phyloP scores from a whole-genome alignment of 2,888 invertebrate species.

The Amiota mariae region DNA sequence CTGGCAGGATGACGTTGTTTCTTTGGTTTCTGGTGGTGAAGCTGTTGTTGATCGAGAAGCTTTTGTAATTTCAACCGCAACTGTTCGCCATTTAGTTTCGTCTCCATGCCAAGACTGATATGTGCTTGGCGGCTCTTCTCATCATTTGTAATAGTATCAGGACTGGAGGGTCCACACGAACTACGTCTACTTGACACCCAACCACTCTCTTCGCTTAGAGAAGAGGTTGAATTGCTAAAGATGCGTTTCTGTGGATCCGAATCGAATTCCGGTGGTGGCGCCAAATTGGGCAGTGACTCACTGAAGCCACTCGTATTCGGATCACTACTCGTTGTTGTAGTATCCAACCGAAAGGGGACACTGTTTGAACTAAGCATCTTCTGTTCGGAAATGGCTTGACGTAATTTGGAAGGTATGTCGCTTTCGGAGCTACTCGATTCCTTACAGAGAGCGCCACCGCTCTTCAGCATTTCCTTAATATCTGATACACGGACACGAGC shows the following conservation, averaged over 20 bases:
- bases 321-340: slow-evolving; percentile 68
- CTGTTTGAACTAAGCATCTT: slow-evolving; percentile 76
- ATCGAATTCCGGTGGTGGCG: slow-evolving; percentile 79
- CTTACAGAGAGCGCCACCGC: slow-evolving; percentile 64
- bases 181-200: slow-evolving; percentile 88
- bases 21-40: slow-evolving; percentile 62
- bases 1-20: slow-evolving; percentile 54
- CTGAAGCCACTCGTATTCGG: slow-evolving; percentile 76
- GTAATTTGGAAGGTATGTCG: slow-evolving; percentile 75
- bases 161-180: slow-evolving; percentile 78
- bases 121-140: slow-evolving; percentile 55
- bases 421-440: slow-evolving; percentile 76
- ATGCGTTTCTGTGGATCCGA: slow-evolving; percentile 70
- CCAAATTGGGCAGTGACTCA: slow-evolving; percentile 83
- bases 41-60: slow-evolving; percentile 73
- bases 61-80: slow-evolving; percentile 79
- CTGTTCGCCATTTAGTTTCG: slow-evolving; percentile 79
- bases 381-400: slow-evolving; percentile 70
- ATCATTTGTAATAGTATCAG: slow-evolving; percentile 74
- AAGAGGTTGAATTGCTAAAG: slow-evolving; percentile 77
- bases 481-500: slow-evolving; percentile 72
- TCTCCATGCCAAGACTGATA: slow-evolving; percentile 62
- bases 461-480: slow-evolving; percentile 72
- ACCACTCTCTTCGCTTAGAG: slow-evolving; percentile 87
- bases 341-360: slow-evolving; percentile 80